These are phyloP conservation scores for Helobdella robusta DNA, from an alignment of 2,888 invertebrate genomes.

Conservation along the genomic window DNA sequence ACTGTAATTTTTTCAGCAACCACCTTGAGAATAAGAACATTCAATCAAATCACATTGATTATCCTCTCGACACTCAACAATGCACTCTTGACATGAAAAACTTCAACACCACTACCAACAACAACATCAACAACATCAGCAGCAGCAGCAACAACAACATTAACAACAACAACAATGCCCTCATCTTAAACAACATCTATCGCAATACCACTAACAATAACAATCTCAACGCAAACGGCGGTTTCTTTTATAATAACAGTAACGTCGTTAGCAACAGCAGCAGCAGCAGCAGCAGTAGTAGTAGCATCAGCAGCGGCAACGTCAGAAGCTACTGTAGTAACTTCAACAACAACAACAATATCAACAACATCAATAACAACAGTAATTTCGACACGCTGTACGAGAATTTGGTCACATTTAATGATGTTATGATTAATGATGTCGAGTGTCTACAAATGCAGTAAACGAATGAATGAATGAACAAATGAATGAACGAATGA, in stretches of 20 bases:
- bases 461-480: not conserved
- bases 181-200: not conserved
- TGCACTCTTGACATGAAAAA: too few species aligned
- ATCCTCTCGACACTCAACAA: too few species aligned
- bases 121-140: not conserved
- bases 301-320: not conserved
- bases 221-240: too few species aligned
- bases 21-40: not conserved
- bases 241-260: too few species aligned
- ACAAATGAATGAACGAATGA: not conserved
- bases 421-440: too few species aligned
- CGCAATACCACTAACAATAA: not conserved
- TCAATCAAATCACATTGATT: too few species aligned
- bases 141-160: not conserved
- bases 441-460: too few species aligned
- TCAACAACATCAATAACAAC: conserved; percentile 1
- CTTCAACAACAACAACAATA: conserved; percentile 11
- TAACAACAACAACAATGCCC: conserved; percentile 7
- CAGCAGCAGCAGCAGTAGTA: too few species aligned
- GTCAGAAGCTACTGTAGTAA: too few species aligned
- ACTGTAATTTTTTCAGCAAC: not conserved
- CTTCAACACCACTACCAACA: not conserved
- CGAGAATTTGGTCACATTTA: not conserved
- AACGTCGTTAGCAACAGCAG: too few species aligned
- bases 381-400: not conserved